Percentiles rank a stretch among this genome's conserved stretches.
phyloP scores from a whole-genome alignment of 2,888 invertebrate genomes.

The Xestia xanthographa region DNA sequence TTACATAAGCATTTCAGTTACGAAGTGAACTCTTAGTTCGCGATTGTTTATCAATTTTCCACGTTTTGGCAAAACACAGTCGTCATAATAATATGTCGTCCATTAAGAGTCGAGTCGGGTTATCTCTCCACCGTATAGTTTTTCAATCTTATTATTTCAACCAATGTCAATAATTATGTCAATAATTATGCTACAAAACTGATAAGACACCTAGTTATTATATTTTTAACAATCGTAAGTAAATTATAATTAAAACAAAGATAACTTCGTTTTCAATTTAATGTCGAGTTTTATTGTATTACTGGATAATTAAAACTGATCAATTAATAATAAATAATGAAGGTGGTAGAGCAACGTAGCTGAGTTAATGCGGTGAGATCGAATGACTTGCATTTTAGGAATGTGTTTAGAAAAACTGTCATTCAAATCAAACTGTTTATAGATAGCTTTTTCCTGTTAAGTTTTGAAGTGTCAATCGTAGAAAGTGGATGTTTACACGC shows the following conservation, averaged over 20 bases:
- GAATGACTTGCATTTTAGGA: neutral
- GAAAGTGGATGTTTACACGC: neutral
- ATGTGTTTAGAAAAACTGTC: neutral
- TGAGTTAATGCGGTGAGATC: neutral
- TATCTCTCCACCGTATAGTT: conserved; percentile 23
- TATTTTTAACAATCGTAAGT: conserved; percentile 27
- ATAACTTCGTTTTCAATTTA: conserved; percentile 29
- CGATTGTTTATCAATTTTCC: conserved; percentile 47
- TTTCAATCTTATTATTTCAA: conserved; percentile 19
- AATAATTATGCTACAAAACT: neutral
- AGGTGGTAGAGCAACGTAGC: neutral
- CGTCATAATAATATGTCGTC: conserved; percentile 7
- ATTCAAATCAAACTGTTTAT: conserved; percentile 4
- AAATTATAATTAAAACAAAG: conserved; percentile 26
- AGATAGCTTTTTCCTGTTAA: neutral
- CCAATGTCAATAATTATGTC: conserved; percentile 27
- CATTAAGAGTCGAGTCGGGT: conserved; percentile 23
- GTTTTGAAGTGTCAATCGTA: neutral
- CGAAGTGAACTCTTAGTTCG: conserved; percentile 7
- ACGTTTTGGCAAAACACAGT: conserved; percentile 26
- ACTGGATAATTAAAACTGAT: conserved; percentile 3
- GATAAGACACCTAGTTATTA: conserved; percentile 45
- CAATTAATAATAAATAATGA: neutral
- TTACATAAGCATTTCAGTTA: conserved; percentile 43
- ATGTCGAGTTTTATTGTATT: conserved; percentile 10